Base-by-base conservation (phyloP, 1,140 invertebrate species). In the Rhizoglyphus robini region DNA sequence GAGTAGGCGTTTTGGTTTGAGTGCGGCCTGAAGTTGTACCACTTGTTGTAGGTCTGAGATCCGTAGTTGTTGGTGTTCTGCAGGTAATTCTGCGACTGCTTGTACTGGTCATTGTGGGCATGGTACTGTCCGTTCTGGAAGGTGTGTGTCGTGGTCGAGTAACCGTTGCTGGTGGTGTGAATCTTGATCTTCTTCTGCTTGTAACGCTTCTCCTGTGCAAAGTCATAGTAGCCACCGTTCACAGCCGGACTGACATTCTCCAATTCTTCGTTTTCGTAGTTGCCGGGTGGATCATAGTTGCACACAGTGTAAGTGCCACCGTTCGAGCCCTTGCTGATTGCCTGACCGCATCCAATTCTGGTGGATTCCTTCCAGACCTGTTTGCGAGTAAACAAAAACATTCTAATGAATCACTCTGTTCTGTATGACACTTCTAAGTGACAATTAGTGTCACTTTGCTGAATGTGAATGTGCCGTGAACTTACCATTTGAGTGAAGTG, bases 401-500 rank as follows among this genome's bases (percentile, higher is more conserved):
- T n/a, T n/a, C n/a, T n/a, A n/a, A n/a, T n/a, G n/a, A n/a, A n/a
- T n/a, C n/a, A n/a, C n/a, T n/a, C n/a, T n/a, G n/a, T n/a, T n/a
- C n/a, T 41, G 38, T 46, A n/a, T 46, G 41, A 46, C 2, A n/a
- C 1, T 3, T 15, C 2, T 1, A 46, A 46, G 23, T 3, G 8
- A 46, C 18, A 46, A 46, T n/a, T 3, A 46, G 8, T 46, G 18
- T 2, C 8, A 41, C n/a, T 46, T 46, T 46, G 41, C 18, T 46
- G 41, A 46, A 8, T 3, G 23, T n/a, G 23, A 41, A 41, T 41
- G 8, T 41, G 36, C 18, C 18, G 8, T 60, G 2, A 27, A 60
- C 61, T 49, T 23, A 65, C 65, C 31, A 66, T 31, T 63, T 66
- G 65, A 18, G 65, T 67, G 27, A 66, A 66, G 29, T 66, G 65